phyloP scores from a whole-genome alignment of 1,140 invertebrate genomes.

The Homalodisca vitripennis region DNA sequence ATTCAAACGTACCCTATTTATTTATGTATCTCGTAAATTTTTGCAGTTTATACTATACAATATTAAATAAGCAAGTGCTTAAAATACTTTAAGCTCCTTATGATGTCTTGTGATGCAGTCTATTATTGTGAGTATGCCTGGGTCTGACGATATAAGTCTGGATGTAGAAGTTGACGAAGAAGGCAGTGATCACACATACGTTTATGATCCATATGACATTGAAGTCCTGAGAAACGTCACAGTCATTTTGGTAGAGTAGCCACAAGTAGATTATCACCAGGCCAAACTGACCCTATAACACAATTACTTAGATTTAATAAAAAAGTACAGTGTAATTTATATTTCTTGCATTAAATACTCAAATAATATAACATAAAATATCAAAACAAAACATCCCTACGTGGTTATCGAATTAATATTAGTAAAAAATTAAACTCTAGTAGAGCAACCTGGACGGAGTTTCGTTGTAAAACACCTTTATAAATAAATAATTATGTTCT shows the following conservation, averaged over 20 bases:
- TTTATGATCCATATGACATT: conserved; percentile 54
- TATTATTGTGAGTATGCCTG: too few species aligned
- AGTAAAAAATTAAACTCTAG: too few species aligned
- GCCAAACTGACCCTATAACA: conserved; percentile 63
- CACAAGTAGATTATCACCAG: conserved; percentile 54
- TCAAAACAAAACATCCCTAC: neutral
- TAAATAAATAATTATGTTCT: too few species aligned
- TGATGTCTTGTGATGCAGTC: too few species aligned
- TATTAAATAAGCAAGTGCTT: too few species aligned
- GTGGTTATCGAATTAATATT: neutral
- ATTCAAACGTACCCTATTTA: too few species aligned
- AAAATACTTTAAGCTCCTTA: too few species aligned
- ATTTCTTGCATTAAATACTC: neutral
- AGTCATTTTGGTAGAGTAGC: conserved; percentile 36
- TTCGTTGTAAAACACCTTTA: too few species aligned
- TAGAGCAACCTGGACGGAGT: too few species aligned
- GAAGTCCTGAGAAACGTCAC: conserved; percentile 16
- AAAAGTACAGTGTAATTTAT: too few species aligned
- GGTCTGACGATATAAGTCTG: conserved; percentile 49
- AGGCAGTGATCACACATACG: conserved; percentile 59
- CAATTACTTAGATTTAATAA: neutral
- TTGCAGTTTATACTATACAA: too few species aligned
- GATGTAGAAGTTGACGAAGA: conserved; percentile 68
- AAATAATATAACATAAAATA: neutral
- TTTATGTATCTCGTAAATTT: too few species aligned